Base-by-base conservation (phyloP, 2,113 vertebrate species). In the Grus americana region DNA sequence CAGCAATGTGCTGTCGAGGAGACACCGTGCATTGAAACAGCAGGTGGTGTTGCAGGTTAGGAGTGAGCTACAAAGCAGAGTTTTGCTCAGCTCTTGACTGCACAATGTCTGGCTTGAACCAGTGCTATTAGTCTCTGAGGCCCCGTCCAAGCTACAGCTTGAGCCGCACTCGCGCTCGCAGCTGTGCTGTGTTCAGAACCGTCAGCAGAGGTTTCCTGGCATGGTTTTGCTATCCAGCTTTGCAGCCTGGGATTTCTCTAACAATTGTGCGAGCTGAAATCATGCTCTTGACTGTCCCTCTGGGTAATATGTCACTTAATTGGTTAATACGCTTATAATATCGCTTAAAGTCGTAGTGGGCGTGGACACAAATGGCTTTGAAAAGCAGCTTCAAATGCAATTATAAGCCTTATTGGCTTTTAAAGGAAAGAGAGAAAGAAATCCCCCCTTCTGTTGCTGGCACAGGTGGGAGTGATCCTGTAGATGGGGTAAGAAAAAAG, bases 1-100 rank as follows among this genome's bases (percentile, higher is more conserved):
- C 72, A 67, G 68, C 86, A 70, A 40, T 55, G 50, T 27, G 8
- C 83, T 55, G 89, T 17, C 0, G 75, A 68, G 87, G 62, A 86
- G 83, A 87, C 76, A 42, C 91, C 0, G 7, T 50, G 88, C 38
- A 8, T 74, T 79, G 95, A 32, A 93, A 97, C 97, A 97, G 96
- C 96, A 97, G 96, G 96, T 96, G 96, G 96, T 97, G 96, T 94
- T 96, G 96, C 95, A 96, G 96, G 96, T 96, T 96, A 94, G 96
- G 75, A 94, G 90, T 68, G 96, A 95, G 92, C 88, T 50, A 9
- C 82, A 66, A 55, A 70, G 92, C 49, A 17, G 84, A 88, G 81
- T 29, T 93, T 15, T 61, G 42, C 88, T 92, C 75, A 26, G 96
- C 88, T 86, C 83, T 30, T 54, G 68, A 2, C 86, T 84, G 91